A percentile compares a stretch with the other conserved stretches of the same genome.
Conservation (phyloP, 2,113 vertebrate species). For the Origma solitaria region DNA sequence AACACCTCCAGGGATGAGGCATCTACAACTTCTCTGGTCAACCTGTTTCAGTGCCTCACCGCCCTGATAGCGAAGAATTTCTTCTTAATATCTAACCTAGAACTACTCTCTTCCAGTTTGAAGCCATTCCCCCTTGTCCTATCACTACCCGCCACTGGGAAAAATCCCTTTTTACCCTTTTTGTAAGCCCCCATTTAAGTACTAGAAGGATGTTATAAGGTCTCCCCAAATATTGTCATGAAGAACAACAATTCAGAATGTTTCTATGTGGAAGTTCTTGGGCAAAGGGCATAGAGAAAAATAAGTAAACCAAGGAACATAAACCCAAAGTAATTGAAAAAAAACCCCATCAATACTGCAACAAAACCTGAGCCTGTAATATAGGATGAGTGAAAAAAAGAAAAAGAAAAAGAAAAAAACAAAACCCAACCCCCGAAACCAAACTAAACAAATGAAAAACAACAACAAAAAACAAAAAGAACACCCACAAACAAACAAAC, state of each 20-base stretch:
- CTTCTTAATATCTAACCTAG: neutral
- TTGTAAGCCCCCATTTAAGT: neutral
- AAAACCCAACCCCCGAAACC: too few relatives aligned
- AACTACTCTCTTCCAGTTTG: neutral
- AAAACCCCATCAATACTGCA: rapidly evolving
- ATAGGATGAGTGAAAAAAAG: neutral
- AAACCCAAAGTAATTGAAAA: neutral
- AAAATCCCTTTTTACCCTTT: neutral
- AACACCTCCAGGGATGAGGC: neutral
- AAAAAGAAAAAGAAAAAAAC: too few relatives aligned
- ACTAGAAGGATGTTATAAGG: neutral
- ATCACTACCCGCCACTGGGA: neutral
- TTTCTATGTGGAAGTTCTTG: neutral
- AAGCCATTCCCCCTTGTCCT: neutral
- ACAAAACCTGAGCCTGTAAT: neutral
- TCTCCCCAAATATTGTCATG: neutral
- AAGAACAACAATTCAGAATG: neutral
- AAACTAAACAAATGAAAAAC: too few relatives aligned
- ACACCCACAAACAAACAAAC: too few relatives aligned
- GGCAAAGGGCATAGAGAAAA: neutral
- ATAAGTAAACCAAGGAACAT: neutral
- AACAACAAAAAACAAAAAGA: too few relatives aligned
- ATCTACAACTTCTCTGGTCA: neutral
- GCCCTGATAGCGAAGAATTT: neutral
- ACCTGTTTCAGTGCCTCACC: neutral